These are phyloP conservation scores for Eremophila alpestris DNA, from an alignment of 2,797 vertebrate genomes.

Conservation along the genomic window DNA sequence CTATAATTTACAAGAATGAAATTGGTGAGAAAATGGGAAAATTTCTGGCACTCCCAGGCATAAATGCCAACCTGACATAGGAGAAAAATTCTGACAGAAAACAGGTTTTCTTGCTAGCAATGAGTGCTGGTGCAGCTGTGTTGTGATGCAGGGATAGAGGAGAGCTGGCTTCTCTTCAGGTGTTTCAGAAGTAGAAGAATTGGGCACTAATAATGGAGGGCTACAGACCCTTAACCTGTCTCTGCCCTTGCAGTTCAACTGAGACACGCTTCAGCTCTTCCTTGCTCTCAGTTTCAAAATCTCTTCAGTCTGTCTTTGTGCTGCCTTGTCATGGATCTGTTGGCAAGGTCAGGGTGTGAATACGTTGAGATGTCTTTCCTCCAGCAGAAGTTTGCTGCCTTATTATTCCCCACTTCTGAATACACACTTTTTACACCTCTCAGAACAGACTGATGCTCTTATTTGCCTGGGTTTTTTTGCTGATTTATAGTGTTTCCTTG, in stretches of 20 bases:
- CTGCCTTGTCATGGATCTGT: slow-evolving; percentile 2
- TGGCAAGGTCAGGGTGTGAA: background rate
- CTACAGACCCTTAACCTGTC: background rate
- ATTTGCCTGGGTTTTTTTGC: background rate
- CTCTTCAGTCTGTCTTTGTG: background rate
- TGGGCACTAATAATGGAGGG: background rate
- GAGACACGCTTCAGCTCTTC: background rate
- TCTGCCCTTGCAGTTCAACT: background rate
- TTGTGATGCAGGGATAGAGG: background rate
- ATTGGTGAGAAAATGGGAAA: slow-evolving; percentile 37
- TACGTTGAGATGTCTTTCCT: background rate
- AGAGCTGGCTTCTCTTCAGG: background rate
- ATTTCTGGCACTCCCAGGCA: background rate
- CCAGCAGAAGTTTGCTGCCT: background rate
- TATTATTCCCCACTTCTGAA: background rate
- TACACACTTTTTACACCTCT: background rate
- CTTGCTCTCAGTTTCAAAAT: slow-evolving; percentile 6
- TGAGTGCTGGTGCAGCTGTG: background rate
- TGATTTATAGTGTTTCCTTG: background rate
- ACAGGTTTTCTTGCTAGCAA: background rate
- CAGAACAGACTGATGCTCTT: background rate
- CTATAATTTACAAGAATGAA: slow-evolving; percentile 55
- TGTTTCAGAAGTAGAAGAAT: background rate
- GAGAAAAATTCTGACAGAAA: slow-evolving; percentile 13
- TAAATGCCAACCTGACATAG: slow-evolving; percentile 5